phyloP scores from a whole-genome alignment of 1,140 invertebrate genomes.

The Epicauta chinensis region DNA sequence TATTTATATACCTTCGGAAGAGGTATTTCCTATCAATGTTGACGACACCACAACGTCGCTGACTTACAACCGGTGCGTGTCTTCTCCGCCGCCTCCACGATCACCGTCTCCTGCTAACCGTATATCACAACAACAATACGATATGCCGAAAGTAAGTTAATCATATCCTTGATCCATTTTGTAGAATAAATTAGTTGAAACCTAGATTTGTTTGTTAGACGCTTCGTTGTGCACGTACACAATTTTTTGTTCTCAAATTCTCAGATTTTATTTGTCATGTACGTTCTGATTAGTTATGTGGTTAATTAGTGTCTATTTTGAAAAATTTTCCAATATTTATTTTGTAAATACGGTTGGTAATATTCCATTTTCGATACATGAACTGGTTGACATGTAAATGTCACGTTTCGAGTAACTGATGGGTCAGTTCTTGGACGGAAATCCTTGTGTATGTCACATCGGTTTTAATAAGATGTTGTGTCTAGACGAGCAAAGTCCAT shows the following conservation, averaged over 20 bases:
- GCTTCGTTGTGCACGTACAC: too few species aligned
- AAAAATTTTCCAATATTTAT: too few species aligned
- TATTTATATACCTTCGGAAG: constrained; percentile 27
- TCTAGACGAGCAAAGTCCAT: constrained; percentile 13
- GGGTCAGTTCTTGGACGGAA: neutral
- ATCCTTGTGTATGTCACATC: constrained; percentile 1
- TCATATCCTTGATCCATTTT: neutral
- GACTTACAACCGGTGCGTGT: constrained; percentile 17
- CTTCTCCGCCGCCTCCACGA: constrained; percentile 29
- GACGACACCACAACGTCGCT: constrained; percentile 24
- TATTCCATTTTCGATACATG: too few species aligned
- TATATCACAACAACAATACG: neutral
- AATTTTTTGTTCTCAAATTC: too few species aligned
- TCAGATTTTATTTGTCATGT: too few species aligned
- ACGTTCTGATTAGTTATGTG: too few species aligned
- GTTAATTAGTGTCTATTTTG: too few species aligned
- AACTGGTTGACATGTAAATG: too few species aligned
- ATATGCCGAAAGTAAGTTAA: constrained; percentile 33
- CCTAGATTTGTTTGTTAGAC: too few species aligned
- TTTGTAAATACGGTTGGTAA: too few species aligned
- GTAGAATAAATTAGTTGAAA: too few species aligned
- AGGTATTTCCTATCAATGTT: neutral
- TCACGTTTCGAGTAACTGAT: too few species aligned
- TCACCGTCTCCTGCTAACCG: constrained; percentile 26
- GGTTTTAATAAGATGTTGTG: constrained; percentile 3